Evolutionary conservation across 2,797 vertebrate species (phyloP).

Genomic region (Sebastes umbrosus): DNA sequence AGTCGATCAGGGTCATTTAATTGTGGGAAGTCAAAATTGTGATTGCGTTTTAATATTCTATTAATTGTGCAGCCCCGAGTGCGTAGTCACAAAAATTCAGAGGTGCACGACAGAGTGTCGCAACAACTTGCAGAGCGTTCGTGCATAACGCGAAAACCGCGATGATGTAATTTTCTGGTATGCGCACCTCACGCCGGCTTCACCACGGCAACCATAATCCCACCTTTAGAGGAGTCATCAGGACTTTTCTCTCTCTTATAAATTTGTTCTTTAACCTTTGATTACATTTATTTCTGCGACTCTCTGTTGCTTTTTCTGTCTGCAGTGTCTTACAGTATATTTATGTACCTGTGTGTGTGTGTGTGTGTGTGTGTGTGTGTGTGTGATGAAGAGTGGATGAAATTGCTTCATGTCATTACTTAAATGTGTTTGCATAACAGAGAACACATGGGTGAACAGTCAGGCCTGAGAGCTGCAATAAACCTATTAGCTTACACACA

Average conservation of each 20-base stretch:
- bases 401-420: conserved; percentile 37
- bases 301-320: background rate
- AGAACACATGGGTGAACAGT: conserved; percentile 51
- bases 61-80: too few relatives aligned
- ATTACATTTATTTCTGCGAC: background rate
- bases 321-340: background rate
- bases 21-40: too few relatives aligned
- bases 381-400: background rate
- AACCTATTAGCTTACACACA: conserved; percentile 41
- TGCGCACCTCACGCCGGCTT: too few relatives aligned
- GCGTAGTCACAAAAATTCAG: too few relatives aligned
- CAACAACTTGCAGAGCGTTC: too few relatives aligned
- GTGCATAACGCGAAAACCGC: too few relatives aligned
- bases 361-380: background rate
- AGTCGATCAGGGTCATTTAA: too few relatives aligned
- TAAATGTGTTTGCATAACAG: conserved; percentile 52
- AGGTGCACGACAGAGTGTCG: too few relatives aligned
- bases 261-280: background rate
- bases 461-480: conserved; percentile 60
- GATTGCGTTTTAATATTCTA: too few relatives aligned
- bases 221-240: background rate
- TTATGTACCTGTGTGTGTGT: background rate
- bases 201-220: too few relatives aligned
- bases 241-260: background rate
- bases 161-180: too few relatives aligned